Conservation (phyloP, 2,797 vertebrate genomes). For the Acanthurus tractus region DNA sequence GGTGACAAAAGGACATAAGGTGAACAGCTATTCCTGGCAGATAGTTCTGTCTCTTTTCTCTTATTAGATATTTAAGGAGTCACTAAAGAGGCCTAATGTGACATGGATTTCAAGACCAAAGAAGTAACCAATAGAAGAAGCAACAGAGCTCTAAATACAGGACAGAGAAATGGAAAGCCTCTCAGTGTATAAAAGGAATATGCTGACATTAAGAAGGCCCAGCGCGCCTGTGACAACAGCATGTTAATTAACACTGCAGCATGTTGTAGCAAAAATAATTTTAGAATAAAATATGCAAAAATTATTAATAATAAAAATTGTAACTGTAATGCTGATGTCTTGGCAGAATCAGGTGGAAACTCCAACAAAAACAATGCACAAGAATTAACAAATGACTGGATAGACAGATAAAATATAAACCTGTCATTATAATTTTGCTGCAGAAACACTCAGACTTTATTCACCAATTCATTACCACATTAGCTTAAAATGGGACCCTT, state of each 20-base stretch:
- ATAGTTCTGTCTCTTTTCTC: slow-evolving; percentile 21
- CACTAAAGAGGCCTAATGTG: slow-evolving; percentile 74
- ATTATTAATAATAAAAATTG: too few relatives aligned
- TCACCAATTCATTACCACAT: too few relatives aligned
- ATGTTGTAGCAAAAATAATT: background rate
- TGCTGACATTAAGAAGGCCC: slow-evolving; percentile 5
- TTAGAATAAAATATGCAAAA: background rate
- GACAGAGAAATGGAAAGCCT: slow-evolving; percentile 32
- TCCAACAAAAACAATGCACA: background rate
- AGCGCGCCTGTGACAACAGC: slow-evolving; percentile 5
- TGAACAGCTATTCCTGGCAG: slow-evolving; percentile 2
- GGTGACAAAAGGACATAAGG: background rate
- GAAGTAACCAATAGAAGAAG: slow-evolving; percentile 70
- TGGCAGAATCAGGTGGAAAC: background rate
- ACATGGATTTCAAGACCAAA: slow-evolving; percentile 87
- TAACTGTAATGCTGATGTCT: background rate
- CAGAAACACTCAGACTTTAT: background rate
- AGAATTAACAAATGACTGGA: background rate
- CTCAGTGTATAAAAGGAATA: slow-evolving; percentile 34
- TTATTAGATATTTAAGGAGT: slow-evolving; percentile 83
- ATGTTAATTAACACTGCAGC: slow-evolving; percentile 5
- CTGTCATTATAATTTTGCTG: background rate
- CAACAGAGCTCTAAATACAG: slow-evolving; percentile 30
- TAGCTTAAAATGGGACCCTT: too few relatives aligned
- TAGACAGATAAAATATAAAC: background rate